Conservation (phyloP, 2,113 vertebrate genomes). For the Scatophagus argus region DNA sequence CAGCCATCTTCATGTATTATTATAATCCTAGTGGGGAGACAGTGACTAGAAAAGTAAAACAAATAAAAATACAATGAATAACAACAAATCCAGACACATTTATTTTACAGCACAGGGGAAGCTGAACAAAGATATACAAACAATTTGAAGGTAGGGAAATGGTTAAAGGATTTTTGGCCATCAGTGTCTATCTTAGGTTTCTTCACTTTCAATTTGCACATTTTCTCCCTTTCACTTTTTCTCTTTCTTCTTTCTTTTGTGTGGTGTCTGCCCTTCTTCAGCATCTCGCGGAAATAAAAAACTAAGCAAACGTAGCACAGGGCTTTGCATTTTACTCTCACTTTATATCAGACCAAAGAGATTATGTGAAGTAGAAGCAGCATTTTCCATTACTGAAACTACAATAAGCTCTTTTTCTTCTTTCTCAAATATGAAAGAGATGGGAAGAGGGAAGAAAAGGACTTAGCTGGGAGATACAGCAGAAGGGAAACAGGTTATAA, state of each 20-base stretch:
- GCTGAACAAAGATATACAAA: not conserved
- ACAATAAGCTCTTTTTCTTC: not conserved
- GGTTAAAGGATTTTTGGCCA: not conserved
- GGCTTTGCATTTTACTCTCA: not conserved
- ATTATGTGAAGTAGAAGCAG: constrained; percentile 10
- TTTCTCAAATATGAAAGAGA: constrained; percentile 7
- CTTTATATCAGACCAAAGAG: not conserved
- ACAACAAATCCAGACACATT: not conserved
- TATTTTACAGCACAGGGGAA: not conserved
- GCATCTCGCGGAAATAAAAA: not conserved
- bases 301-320: not conserved
- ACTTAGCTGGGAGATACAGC: not conserved
- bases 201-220: not conserved
- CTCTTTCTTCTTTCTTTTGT: not conserved
- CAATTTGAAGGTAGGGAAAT: not conserved
- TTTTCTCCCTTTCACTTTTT: not conserved
- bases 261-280: not conserved
- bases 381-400: constrained; percentile 1
- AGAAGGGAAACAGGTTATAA: not conserved
- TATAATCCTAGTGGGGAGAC: not conserved
- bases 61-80: not conserved
- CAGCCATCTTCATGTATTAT: not conserved
- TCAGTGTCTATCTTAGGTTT: not conserved
- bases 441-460: not conserved
- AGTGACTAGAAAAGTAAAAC: not conserved